Base-by-base conservation (phyloP, 2,113 vertebrate species). In the Pontoporia blainvillei region DNA sequence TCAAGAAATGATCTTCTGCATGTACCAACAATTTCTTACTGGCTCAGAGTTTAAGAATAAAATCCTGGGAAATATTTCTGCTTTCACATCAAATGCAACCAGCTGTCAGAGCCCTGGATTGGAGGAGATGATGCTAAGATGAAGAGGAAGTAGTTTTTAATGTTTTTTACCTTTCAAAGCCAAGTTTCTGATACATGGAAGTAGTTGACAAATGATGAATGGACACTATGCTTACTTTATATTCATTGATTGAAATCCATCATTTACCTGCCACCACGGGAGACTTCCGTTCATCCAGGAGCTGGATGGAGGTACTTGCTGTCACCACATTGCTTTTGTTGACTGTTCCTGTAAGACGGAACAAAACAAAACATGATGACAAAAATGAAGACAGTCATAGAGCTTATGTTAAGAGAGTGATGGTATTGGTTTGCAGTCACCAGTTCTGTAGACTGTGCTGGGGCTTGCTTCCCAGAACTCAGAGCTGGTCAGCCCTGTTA, bases 211-310 rank as follows among this genome's bases (percentile, higher is more conserved):
- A 49, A n/a, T 62, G 39, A 14, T 59, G 21, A 90, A 95, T 75
- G n/a, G 27, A 11, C 69, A 8, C 34, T 71, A 54, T 3, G 27
- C 8, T 64, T 12, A 29, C 20, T 54, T 5, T 11, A 41, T 0
- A 46, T 8, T 66, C 69, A 14, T 2, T 4, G 1, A 78, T 59
- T 87, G n/a, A 91, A 46, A 59, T 8, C 86, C 0, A 27, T 76
- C 7, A 97, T 98, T 95, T 99, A 99, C 99, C 99, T 99, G 99
- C 99, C 97, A 99, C 99, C 95, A 99, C 99, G 1, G 99, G 99
- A 46, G 99, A 99, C 98, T 99, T 99, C 98, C 99, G 99, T 97
- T 99, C 99, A 98, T 99, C 99, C 90, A 99, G 96, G 86, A 99
- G 99, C 59, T 99, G 99, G 97, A 99, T 99, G 84, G 99, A 99